Base-by-base conservation (phyloP, 2,797 vertebrate species). In the Ctenosaura bakeri region DNA sequence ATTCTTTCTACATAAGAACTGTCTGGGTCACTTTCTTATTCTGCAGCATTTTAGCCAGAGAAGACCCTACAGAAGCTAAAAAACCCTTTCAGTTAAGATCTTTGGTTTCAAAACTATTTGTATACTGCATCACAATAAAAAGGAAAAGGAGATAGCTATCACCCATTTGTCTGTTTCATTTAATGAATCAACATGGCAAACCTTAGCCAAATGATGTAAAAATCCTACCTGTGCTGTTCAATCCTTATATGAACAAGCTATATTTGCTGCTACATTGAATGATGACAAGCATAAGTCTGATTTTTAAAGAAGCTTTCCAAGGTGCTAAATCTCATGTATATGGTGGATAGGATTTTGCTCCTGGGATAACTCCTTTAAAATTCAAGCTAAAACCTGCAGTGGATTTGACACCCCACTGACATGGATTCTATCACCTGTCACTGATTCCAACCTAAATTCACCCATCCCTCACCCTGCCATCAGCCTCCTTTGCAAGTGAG, bases 81-180 rank as follows among this genome's bases (percentile, higher is more conserved):
- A 92, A 91, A 46, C 92, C 91, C 82, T 78, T 93, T 91, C 90
- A 94, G 93, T 85, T 50, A 87, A 85, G 90, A 89, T 86, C 91
- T 93, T 89, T 22, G 85, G 91, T 62, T 92, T 96, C 94, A 90
- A 87, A 80, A 10, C 89, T 90, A 4, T 38, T 59, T 82, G 18
- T 38, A 20, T 29, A 35, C 24, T 66, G 26, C 16, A 66, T 2
- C 14, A 42, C 46, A 54, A 13, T 18, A 29, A 22, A 83, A 7
- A 83, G 35, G 4, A 18, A 32, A 73, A 35, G n/a, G 71, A 18
- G 71, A 35, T 16, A n/a, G 71, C n/a, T 16, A 20, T 42, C 74
- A 76, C 38, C 0, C 4, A 35, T 35, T 20, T 35, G 8, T 76
- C 14, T 42, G 20, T 76, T 35, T 76, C 74, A 76, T 76, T 76